phyloP scores from a whole-genome alignment of 2,797 vertebrate species.

The Saxicola maurus region DNA sequence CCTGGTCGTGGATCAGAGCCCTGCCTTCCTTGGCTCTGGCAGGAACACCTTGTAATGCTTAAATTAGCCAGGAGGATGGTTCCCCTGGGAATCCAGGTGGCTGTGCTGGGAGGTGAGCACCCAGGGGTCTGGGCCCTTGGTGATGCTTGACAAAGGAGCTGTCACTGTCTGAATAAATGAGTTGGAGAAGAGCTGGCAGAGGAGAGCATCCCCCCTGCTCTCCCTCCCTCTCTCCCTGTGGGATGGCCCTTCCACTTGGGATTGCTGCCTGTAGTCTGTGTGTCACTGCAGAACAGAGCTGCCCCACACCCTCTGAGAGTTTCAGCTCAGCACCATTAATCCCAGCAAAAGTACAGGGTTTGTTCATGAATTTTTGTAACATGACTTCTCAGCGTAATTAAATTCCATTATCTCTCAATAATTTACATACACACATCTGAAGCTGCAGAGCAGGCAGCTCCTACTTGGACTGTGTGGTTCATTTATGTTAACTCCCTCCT shows the following conservation, averaged over 20 bases:
- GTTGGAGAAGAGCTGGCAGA: background rate
- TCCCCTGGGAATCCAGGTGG: background rate
- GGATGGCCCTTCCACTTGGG: background rate
- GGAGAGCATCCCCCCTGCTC: fast-evolving
- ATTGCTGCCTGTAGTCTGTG: background rate
- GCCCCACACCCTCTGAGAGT: background rate
- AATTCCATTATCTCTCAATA: constrained; percentile 46
- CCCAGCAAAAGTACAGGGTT: background rate
- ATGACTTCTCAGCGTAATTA: constrained; percentile 5
- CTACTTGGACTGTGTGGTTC: background rate
- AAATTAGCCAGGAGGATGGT: background rate
- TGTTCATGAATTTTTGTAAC: background rate
- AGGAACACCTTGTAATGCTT: background rate
- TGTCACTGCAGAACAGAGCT: background rate
- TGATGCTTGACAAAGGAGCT: background rate
- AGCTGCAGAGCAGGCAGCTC: constrained; percentile 28
- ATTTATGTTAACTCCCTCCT: constrained; percentile 52
- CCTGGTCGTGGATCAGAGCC: background rate
- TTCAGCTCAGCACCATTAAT: background rate
- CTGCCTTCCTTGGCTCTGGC: fast-evolving
- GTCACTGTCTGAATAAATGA: background rate
- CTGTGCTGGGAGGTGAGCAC: background rate
- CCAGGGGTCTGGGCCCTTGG: background rate
- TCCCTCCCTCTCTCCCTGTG: background rate
- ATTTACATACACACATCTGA: constrained; percentile 45